Evolutionary conservation across 2,888 invertebrate species (phyloP).

Genomic region (Scaptomyza polygonia): DNA sequence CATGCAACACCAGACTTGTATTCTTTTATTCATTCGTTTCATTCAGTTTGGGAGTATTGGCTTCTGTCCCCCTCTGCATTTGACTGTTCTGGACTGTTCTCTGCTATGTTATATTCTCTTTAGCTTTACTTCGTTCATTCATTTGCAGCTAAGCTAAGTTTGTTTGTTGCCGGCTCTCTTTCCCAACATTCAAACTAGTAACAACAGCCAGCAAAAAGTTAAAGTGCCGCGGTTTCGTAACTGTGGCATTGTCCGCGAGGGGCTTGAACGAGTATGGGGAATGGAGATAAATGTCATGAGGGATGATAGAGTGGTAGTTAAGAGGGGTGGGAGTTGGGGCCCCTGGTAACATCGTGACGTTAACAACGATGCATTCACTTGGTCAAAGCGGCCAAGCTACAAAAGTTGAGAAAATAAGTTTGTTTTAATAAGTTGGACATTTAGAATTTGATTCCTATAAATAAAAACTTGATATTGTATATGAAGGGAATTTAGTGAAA

Average conservation of each 20-base stretch:
- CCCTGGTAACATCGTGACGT: conserved; percentile 6
- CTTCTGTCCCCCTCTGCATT: conserved; percentile 18
- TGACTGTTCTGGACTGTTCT: conserved; percentile 11
- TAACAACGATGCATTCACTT: conserved; percentile 45
- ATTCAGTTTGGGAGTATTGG: conserved; percentile 46
- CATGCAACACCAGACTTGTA: conserved; percentile 42
- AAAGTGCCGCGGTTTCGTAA: conserved; percentile 57
- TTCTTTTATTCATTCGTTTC: conserved; percentile 62
- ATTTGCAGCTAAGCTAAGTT: conserved; percentile 50
- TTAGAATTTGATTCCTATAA: background rate
- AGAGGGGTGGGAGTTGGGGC: background rate
- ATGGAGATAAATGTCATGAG: conserved; percentile 32
- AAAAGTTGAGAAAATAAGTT: conserved; percentile 13
- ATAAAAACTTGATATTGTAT: too few species aligned
- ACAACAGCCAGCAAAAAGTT: conserved; percentile 40
- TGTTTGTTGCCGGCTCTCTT: conserved; percentile 44
- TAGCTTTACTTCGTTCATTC: conserved; percentile 47
- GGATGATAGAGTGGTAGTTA: conserved; percentile 23
- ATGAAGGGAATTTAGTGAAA: too few species aligned
- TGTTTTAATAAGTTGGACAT: background rate
- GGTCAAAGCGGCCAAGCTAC: conserved; percentile 38
- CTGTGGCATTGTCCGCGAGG: conserved; percentile 44
- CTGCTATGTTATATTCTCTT: conserved; percentile 29
- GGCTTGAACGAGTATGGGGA: background rate
- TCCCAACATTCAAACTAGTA: conserved; percentile 12